phyloP scores from a whole-genome alignment of 2,113 vertebrate species.

The Columbina picui region DNA sequence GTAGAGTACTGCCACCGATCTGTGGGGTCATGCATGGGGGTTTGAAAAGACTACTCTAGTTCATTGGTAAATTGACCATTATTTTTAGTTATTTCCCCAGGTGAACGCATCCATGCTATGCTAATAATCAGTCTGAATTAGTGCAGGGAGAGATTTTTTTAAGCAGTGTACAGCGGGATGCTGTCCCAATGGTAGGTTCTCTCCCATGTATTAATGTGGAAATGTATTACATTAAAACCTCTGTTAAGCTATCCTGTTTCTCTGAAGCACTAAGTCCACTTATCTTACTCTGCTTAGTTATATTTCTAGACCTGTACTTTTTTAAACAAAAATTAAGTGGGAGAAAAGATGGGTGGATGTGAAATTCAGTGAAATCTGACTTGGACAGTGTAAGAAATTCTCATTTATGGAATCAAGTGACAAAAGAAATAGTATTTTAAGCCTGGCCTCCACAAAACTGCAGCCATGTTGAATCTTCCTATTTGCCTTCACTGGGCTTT shows the following conservation, averaged over 20 bases:
- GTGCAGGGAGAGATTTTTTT: constrained; percentile 12
- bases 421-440: background rate
- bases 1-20: background rate
- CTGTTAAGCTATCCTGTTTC: background rate
- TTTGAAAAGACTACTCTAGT: background rate
- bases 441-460: background rate
- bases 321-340: background rate
- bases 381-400: background rate
- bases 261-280: background rate
- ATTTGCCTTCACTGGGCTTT: background rate
- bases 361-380: background rate
- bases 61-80: constrained; percentile 43
- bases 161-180: fast-evolving
- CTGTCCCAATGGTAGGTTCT: constrained; percentile 7
- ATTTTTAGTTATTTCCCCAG: constrained; percentile 49
- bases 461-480: background rate
- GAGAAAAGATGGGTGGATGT: background rate
- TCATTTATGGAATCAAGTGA: background rate
- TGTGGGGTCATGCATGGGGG: background rate
- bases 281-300: background rate
- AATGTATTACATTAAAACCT: background rate
- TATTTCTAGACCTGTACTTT: background rate
- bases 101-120: background rate
- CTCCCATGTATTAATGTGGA: background rate
- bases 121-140: constrained; percentile 46